These are phyloP conservation scores for Taphrorychus bicolor DNA, from an alignment of 2,888 invertebrate genomes.

Conservation along the genomic window DNA sequence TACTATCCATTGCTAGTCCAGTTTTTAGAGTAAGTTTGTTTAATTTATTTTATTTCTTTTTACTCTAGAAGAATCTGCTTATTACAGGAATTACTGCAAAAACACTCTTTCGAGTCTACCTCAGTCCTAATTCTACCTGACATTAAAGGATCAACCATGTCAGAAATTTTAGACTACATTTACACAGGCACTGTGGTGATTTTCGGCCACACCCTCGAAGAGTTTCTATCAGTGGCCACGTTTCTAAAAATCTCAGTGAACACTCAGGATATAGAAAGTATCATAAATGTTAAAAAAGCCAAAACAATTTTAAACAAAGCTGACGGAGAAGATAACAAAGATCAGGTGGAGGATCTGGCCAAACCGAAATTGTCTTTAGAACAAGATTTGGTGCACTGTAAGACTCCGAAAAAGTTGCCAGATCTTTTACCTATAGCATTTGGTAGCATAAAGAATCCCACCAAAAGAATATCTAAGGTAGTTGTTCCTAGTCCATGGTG, in stretches of 20 bases:
- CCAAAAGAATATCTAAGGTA: constrained; percentile 61
- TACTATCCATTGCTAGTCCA: constrained; percentile 73
- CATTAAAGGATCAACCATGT: constrained; percentile 68
- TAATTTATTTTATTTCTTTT: background rate
- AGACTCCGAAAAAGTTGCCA: constrained; percentile 49
- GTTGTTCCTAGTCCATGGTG: constrained; percentile 68
- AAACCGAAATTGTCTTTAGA: background rate
- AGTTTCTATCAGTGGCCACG: constrained; percentile 67
- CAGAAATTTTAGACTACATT: constrained; percentile 70
- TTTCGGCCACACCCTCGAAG: constrained; percentile 64
- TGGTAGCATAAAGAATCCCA: constrained; percentile 2
- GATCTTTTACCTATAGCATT: constrained; percentile 52
- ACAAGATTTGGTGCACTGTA: background rate
- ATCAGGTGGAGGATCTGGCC: background rate
- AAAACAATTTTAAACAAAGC: background rate
- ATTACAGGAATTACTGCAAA: constrained; percentile 53
- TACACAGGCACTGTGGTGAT: constrained; percentile 72
- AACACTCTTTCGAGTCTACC: constrained; percentile 63
- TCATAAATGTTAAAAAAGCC: constrained; percentile 12
- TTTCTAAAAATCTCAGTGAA: constrained; percentile 53
- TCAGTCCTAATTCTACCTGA: constrained; percentile 72
- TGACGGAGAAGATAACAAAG: background rate
- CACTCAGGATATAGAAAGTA: constrained; percentile 4
- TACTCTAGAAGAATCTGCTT: too few relatives aligned
- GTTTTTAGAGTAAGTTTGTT: constrained; percentile 66